Conservation (phyloP, 2,888 invertebrate genomes). For the Clivina fossor region DNA sequence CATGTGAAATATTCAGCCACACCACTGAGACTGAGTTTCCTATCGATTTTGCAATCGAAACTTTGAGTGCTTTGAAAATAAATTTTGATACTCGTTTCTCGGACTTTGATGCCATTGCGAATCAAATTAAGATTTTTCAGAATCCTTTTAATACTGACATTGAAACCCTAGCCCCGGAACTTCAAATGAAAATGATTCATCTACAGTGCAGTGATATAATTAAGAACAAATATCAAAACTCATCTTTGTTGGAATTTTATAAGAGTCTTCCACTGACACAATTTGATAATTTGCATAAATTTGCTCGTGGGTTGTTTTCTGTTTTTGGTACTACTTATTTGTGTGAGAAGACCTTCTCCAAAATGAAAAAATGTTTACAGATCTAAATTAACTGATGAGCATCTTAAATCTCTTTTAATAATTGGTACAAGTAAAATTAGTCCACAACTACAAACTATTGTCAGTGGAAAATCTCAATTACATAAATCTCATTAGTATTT, state of each 20-base stretch:
- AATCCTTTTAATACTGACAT: constrained; percentile 39
- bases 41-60: constrained; percentile 41
- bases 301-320: constrained; percentile 37
- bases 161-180: constrained; percentile 38
- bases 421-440: too few species aligned
- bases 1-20: constrained; percentile 41
- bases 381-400: too few species aligned
- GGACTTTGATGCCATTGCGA: constrained; percentile 38
- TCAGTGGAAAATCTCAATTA: constrained; percentile 27
- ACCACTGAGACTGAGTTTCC: constrained; percentile 41
- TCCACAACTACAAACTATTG: neutral
- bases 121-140: constrained; percentile 36
- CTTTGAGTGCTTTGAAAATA: constrained; percentile 41
- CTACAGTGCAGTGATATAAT: constrained; percentile 39
- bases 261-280: constrained; percentile 39
- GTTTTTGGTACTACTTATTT: constrained; percentile 36
- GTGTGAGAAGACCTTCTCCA: constrained; percentile 37
- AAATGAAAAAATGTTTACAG: constrained; percentile 37
- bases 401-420: too few species aligned
- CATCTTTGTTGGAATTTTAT: constrained; percentile 34
- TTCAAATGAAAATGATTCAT: constrained; percentile 40
- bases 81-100: constrained; percentile 42
- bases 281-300: constrained; percentile 41
- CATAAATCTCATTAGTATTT: constrained; percentile 19
- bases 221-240: constrained; percentile 36